Base-by-base conservation (phyloP, 2,113 vertebrate genomes). In the Hymenochirus boettgeri region DNA sequence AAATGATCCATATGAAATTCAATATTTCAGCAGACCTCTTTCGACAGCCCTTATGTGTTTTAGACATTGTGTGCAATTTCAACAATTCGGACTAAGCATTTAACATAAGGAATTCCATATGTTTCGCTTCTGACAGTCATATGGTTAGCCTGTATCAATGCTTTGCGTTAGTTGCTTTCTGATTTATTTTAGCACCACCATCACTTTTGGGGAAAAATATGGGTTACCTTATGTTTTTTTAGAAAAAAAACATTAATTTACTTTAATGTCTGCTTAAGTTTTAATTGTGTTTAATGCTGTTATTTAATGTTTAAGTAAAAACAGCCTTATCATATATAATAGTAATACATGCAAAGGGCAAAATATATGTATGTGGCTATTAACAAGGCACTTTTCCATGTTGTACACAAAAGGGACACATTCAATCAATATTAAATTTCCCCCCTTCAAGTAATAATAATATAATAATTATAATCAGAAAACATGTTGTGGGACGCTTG, bases 21-120 rank as follows among this genome's bases (percentile, higher is more conserved):
- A 35, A 35, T 35, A 35, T 35, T 35, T 12, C 33, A 35, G 15
- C 15, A 3, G 15, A 35, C 33, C 33, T 13, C 15, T 35, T 35
- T 35, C 33, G 2, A 35, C 33, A 7, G 6, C 4, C 33, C 10
- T 4, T 12, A 35, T 11, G 33, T 18, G 27, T 24, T 59, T 67
- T 53, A 60, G 47, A 33, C 47, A 45, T 52, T 67, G 25, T 67
- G 29, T 53, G 57, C 56, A 31, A 19, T 69, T 69, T 60, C 45
- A 33, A 59, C 47, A 50, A 50, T 31, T 50, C 17, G 46, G 69
- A 79, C 82, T 69, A 80, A 69, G 80, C 29, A 55, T 29, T 76
- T 55, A 79, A 64, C 79, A 83, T 80, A 83, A 76, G 78, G 63
- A 75, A 51, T 71, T 1, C 71, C 77, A 65, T 83, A 83, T 80